Base-by-base conservation (phyloP, 2,888 invertebrate species). In the Automeris io region DNA sequence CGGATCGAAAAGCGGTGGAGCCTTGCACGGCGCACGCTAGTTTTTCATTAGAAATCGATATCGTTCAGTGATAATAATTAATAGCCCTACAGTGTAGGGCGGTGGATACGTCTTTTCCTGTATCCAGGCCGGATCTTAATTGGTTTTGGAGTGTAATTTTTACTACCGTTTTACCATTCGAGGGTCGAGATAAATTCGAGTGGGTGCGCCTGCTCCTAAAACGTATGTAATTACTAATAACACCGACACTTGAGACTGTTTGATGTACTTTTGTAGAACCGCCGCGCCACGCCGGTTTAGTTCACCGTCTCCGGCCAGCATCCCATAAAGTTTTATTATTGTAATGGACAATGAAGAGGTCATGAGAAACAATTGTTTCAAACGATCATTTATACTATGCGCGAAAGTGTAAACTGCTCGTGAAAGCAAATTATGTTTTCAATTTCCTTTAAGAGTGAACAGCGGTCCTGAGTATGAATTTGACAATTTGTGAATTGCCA, bases 141-240 rank as follows among this genome's bases (percentile, higher is more conserved):
- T 70, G 62, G 61, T 71, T 70, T 67, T 73, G 62, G 60, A 75
- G 77, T 76, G 77, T 80, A 76, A 79, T 72, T 83, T 82, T 82
- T 79, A 82, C 75, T 79, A 73, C 81, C 73, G 76, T 79, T 75
- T 76, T 76, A 78, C 78, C 75, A 74, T 56, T 79, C 76, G 61
- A 80, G 77, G 70, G 70, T 68, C 70, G 56, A 67, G 81, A 79
- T 81, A 82, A 82, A 58, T 50, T 75, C 71, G 60, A 79, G 80
- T 72, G 72, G 53, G 44, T 54, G 54, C 33, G 40, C 36, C 39
- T 55, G 59, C 57, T 56, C 55, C 70, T 61, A 58, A 79, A 78
- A 76, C 65, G 65, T 61, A 57, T 59, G 60, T 61, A 57, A 62
- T 53, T 51, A 61, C 60, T 62, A 66, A 56, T 61, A 54, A 62